These are phyloP conservation scores for Minunthozetes semirufus DNA, from an alignment of 2,888 invertebrate genomes.

Conservation along the genomic window DNA sequence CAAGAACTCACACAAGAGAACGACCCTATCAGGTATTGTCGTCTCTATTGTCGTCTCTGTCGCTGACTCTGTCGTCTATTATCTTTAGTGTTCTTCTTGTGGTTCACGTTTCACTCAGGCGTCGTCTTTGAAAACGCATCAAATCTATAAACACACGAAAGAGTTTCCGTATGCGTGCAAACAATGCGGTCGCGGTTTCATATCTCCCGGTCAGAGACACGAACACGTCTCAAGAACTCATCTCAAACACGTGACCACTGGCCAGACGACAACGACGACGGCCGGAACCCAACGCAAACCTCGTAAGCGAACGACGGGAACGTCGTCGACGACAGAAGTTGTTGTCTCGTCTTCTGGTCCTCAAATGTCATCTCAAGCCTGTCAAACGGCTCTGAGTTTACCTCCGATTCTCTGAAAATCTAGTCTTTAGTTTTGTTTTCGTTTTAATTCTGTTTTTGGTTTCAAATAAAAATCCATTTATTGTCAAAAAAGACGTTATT, in stretches of 20 bases:
- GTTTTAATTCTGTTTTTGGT: no score
- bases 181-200: conserved; percentile 39
- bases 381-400: conserved; percentile 28
- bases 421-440: conserved; percentile 30
- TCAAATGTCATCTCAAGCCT: conserved; percentile 21
- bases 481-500: no score
- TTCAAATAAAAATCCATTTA: no score
- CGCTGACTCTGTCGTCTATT: background rate
- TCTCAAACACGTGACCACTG: conserved; percentile 13
- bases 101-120: conserved; percentile 38
- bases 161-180: conserved; percentile 39
- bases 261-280: conserved; percentile 6
- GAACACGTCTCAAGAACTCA: conserved; percentile 37
- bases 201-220: conserved; percentile 38
- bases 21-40: conserved; percentile 37
- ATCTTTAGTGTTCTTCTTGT: conserved; percentile 32
- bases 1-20: conserved; percentile 38
- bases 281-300: background rate
- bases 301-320: background rate
- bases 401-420: conserved; percentile 27
- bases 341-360: background rate
- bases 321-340: conserved; percentile 28
- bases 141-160: conserved; percentile 40
- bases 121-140: conserved; percentile 37
- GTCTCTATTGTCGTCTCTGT: background rate